Percentiles rank a stretch among this genome's conserved stretches.
Evolutionary conservation across 2,888 invertebrate genomes (phyloP).

Genomic region (Mechanitis mazaeus): DNA sequence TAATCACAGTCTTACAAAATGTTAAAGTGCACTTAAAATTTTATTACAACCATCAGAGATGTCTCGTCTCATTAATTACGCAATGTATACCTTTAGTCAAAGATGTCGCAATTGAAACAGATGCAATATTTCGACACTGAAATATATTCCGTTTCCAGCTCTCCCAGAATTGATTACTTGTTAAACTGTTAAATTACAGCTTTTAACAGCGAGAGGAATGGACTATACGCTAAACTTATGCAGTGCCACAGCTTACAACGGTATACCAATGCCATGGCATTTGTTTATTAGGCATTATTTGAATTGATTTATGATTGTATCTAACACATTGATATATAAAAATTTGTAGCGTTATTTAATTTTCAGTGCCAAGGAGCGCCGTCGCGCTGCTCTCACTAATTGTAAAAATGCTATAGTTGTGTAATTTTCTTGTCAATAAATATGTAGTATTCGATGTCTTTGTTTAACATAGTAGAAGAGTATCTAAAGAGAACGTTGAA

Average conservation of each 20-base stretch:
- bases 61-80: conserved; percentile 20
- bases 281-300: too few relatives aligned
- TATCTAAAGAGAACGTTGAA: too few relatives aligned
- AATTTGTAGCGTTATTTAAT: too few relatives aligned
- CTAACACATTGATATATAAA: too few relatives aligned
- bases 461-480: too few relatives aligned
- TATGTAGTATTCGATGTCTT: too few relatives aligned
- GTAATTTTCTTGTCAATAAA: too few relatives aligned
- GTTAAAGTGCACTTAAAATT: conserved; percentile 11
- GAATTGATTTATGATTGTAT: too few relatives aligned
- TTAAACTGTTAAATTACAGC: conserved; percentile 60
- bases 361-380: too few relatives aligned
- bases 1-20: conserved; percentile 9
- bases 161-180: conserved; percentile 58
- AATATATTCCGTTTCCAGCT: conserved; percentile 58
- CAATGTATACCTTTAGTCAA: conserved; percentile 22
- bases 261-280: too few relatives aligned
- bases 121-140: conserved; percentile 42
- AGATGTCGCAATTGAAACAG: conserved; percentile 23
- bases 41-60: conserved; percentile 10
- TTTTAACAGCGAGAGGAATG: conserved; percentile 38
- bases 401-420: too few relatives aligned
- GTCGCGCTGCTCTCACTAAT: too few relatives aligned
- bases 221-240: conserved; percentile 9
- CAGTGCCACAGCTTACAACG: conserved; percentile 14